phyloP scores from a whole-genome alignment of 2,888 invertebrate species.

The Myathropa florea region DNA sequence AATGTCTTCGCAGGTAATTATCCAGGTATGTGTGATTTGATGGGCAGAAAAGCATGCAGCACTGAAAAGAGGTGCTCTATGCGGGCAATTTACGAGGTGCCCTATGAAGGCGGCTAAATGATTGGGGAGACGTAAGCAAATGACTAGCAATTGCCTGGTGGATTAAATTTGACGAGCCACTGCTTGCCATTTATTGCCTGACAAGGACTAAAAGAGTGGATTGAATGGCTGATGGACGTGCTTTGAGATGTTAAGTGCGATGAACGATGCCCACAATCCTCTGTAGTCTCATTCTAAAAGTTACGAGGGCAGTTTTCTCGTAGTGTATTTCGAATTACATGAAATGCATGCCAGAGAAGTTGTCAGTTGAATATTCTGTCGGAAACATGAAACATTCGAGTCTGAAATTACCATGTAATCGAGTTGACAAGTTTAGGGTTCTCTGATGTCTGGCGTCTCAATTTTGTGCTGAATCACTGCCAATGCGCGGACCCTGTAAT shows the following conservation, averaged over 20 bases:
- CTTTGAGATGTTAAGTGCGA: not conserved
- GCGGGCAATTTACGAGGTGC: not conserved
- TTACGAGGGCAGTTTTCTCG: too few species aligned
- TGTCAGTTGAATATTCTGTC: too few species aligned
- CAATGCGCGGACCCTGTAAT: too few species aligned
- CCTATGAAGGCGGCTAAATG: too few species aligned
- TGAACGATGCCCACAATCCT: not conserved
- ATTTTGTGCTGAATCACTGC: too few species aligned
- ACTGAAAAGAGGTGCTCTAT: not conserved
- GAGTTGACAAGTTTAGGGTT: too few species aligned
- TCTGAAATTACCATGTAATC: too few species aligned
- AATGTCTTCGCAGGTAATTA: not conserved
- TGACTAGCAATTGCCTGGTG: not conserved
- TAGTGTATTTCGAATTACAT: too few species aligned
- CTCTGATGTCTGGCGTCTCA: too few species aligned
- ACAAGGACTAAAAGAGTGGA: not conserved
- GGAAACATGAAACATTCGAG: too few species aligned
- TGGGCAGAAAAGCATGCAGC: not conserved
- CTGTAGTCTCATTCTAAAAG: too few species aligned
- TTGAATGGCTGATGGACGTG: not conserved
- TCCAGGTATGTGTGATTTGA: not conserved
- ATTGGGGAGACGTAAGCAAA: not conserved
- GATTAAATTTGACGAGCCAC: not conserved
- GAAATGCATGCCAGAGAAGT: too few species aligned
- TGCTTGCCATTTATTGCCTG: not conserved